Percentiles rank a stretch among this genome's conserved stretches.
phyloP scores from a whole-genome alignment of 2,113 vertebrate genomes.

The Upupa epops region DNA sequence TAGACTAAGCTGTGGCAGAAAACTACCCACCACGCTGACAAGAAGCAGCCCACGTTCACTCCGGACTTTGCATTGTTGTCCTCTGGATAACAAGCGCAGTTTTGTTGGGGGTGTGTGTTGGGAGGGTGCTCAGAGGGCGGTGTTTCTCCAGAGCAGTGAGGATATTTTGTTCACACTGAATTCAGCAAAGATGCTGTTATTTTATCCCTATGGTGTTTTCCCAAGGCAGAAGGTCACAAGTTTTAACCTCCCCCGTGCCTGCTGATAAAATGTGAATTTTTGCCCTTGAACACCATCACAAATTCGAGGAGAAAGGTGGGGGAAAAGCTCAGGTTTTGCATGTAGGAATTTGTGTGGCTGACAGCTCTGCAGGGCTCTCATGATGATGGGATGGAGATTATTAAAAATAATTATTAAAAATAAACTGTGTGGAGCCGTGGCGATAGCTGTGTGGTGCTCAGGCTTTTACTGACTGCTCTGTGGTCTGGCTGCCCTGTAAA shows the following conservation, averaged over 20 bases:
- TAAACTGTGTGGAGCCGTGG: neutral
- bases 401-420: neutral
- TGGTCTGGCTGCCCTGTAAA: conserved; percentile 55
- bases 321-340: conserved; percentile 42
- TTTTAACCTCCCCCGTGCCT: conserved; percentile 42
- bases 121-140: too few relatives aligned
- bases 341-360: neutral
- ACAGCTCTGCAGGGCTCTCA: neutral
- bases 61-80: neutral
- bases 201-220: too few relatives aligned
- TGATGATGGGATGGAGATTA: neutral
- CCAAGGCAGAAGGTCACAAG: conserved; percentile 41
- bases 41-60: neutral
- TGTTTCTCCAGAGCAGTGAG: neutral
- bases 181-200: neutral
- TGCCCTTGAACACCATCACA: neutral
- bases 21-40: neutral
- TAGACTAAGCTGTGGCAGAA: neutral
- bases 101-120: neutral
- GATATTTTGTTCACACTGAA: neutral
- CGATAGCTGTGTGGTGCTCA: neutral
- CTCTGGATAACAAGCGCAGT: neutral
- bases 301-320: neutral
- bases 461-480: conserved; percentile 2
- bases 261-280: conserved; percentile 41